phyloP scores from a whole-genome alignment of 1,140 invertebrate genomes.

The Cyclina sinensis region DNA sequence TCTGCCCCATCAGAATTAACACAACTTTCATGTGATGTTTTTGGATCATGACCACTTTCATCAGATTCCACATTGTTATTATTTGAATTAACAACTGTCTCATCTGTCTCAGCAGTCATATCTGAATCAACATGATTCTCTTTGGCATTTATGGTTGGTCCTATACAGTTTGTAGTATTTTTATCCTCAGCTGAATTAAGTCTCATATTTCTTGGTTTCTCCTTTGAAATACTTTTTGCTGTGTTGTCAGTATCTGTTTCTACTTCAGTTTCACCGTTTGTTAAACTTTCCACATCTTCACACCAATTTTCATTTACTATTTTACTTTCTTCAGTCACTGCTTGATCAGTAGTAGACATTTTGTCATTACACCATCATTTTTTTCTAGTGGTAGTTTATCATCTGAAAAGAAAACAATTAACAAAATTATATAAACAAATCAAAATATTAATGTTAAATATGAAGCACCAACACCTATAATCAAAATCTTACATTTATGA shows the following conservation, averaged over 20 bases:
- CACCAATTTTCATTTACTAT: not conserved
- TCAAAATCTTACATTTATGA: too few species aligned
- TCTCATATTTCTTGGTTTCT: constrained; percentile 11
- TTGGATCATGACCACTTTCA: not conserved
- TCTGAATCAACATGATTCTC: constrained; percentile 38
- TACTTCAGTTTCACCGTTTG: constrained; percentile 19
- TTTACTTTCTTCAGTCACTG: not conserved
- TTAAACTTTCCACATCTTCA: not conserved
- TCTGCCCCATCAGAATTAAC: constrained; percentile 16
- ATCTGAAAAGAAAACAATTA: not conserved
- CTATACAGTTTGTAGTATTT: not conserved
- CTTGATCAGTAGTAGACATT: constrained; percentile 8
- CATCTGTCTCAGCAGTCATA: not conserved
- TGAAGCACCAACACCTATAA: too few species aligned
- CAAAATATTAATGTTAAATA: too few species aligned
- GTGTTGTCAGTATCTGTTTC: not conserved
- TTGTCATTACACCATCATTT: constrained; percentile 14
- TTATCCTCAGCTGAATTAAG: constrained; percentile 5
- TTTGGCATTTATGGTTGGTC: constrained; percentile 20
- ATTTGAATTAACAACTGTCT: not conserved
- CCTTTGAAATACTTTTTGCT: not conserved
- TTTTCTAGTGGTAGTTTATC: constrained; percentile 3
- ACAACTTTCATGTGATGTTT: not conserved
- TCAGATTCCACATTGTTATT: constrained; percentile 11
- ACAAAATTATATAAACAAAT: too few species aligned